These are phyloP conservation scores for Campoletis sonorensis DNA, from an alignment of 1,140 invertebrate species.

Conservation along the genomic window DNA sequence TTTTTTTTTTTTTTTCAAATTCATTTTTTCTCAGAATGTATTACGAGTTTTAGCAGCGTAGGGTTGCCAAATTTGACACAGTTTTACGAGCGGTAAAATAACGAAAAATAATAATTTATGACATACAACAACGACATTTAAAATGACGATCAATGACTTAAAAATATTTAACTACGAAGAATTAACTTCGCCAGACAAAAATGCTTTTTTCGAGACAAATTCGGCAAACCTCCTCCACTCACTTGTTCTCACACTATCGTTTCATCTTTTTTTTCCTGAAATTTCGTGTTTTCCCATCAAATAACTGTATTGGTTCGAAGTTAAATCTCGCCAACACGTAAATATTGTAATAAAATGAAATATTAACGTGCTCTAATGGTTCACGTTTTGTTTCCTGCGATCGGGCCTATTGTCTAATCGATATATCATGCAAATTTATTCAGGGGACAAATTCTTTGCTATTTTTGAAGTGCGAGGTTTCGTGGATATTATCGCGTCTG, in stretches of 20 bases:
- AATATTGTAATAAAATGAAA: not conserved
- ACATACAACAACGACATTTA: not conserved
- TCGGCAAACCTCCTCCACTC: constrained; percentile 34
- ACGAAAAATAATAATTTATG: not conserved
- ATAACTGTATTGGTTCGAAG: not conserved
- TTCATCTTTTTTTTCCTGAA: not conserved
- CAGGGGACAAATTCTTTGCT: constrained; percentile 23
- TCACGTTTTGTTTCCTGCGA: constrained; percentile 5
- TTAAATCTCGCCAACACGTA: constrained; percentile 1
- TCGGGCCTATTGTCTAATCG: constrained; percentile 17
- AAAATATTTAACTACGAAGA: not conserved
- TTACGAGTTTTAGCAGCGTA: not conserved
- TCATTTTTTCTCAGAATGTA: too few relatives aligned
- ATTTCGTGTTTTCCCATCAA: not conserved
- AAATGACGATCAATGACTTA: not conserved
- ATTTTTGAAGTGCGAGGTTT: not conserved
- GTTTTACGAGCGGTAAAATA: not conserved
- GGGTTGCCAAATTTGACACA: constrained; percentile 8
- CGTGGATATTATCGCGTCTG: constrained; percentile 5
- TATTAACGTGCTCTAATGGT: not conserved
- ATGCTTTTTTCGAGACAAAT: constrained; percentile 4
- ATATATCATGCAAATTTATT: constrained; percentile 29
- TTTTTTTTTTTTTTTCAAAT: not conserved
- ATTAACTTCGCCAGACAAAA: not conserved
- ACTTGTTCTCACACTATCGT: not conserved